Conservation (phyloP, 53 echinoderm and acorn worm species). For the Paracentrotus lividus region DNA sequence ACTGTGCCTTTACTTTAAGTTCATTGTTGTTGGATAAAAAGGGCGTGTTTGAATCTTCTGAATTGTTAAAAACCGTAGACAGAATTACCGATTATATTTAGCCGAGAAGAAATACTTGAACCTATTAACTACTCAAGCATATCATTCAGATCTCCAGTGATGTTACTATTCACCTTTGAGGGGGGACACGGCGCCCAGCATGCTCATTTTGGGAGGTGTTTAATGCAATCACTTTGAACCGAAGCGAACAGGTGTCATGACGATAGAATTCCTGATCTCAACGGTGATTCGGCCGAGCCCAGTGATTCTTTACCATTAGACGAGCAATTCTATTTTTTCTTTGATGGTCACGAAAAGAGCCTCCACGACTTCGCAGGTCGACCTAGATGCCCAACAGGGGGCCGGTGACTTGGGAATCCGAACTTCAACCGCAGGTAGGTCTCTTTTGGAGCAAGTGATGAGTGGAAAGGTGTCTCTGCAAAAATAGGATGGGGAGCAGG, state of each 20-base stretch:
- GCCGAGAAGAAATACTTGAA: not conserved
- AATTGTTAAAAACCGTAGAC: not conserved
- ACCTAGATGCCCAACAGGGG: conserved; percentile 62
- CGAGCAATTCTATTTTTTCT: not conserved
- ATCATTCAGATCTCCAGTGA: not conserved
- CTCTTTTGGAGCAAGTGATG: not conserved
- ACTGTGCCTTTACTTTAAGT: too few relatives aligned
- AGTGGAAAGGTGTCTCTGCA: not conserved
- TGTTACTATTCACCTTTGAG: conserved; percentile 43
- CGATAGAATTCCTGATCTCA: conserved; percentile 11
- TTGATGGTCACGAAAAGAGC: conserved; percentile 41
- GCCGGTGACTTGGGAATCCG: conserved; percentile 3
- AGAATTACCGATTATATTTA: conserved; percentile 15
- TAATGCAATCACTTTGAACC: conserved; percentile 57
- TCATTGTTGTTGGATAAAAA: too few relatives aligned
- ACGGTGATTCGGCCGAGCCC: conserved; percentile 48
- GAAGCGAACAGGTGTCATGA: conserved; percentile 53
- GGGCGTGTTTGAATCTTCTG: not conserved
- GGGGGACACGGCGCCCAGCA: conserved; percentile 31
- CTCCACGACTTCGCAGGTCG: conserved; percentile 3
- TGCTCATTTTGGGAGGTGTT: conserved; percentile 54
- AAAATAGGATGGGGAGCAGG: not conserved
- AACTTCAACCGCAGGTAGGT: conserved; percentile 30
- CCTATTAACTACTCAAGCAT: conserved; percentile 3
- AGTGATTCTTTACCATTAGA: not conserved